Percentiles rank a stretch among this genome's conserved stretches.
Conservation (phyloP, 53 echinoderm and acorn worm genomes). For the Stichopus horrens region DNA sequence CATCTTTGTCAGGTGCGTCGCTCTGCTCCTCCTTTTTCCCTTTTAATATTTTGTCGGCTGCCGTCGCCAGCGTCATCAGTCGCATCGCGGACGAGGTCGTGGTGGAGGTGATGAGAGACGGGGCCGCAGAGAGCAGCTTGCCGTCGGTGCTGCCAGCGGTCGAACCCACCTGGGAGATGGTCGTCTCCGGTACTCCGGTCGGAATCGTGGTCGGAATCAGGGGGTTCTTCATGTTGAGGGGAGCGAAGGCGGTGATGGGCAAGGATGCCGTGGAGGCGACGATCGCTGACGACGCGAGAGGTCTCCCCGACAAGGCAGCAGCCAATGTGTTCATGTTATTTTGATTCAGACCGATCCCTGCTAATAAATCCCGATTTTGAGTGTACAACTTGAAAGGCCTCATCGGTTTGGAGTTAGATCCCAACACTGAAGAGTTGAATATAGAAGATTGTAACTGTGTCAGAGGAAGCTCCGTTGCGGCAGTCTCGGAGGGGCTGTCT, state of each 20-base stretch:
- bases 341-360: conserved; percentile 39
- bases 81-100: conserved; percentile 56
- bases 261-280: conserved; percentile 37
- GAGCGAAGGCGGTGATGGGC: conserved; percentile 42
- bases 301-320: conserved; percentile 17
- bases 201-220: conserved; percentile 51
- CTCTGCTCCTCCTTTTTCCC: conserved; percentile 54
- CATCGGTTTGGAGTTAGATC: conserved; percentile 54
- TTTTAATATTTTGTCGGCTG: conserved; percentile 84
- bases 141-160: conserved; percentile 25
- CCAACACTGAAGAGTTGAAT: neutral
- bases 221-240: conserved; percentile 26
- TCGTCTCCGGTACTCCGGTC: conserved; percentile 39
- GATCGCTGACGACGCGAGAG: conserved; percentile 6
- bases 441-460: conserved; percentile 27
- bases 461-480: neutral
- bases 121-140: conserved; percentile 21
- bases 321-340: conserved; percentile 44
- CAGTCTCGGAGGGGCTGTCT: neutral
- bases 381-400: conserved; percentile 73
- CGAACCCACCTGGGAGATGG: conserved; percentile 41
- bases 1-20: conserved; percentile 14
- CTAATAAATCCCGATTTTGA: conserved; percentile 60
- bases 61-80: conserved; percentile 92
- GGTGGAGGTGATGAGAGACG: conserved; percentile 39